phyloP scores from a whole-genome alignment of 2,888 invertebrate species.

The Ptilodon capucinus region DNA sequence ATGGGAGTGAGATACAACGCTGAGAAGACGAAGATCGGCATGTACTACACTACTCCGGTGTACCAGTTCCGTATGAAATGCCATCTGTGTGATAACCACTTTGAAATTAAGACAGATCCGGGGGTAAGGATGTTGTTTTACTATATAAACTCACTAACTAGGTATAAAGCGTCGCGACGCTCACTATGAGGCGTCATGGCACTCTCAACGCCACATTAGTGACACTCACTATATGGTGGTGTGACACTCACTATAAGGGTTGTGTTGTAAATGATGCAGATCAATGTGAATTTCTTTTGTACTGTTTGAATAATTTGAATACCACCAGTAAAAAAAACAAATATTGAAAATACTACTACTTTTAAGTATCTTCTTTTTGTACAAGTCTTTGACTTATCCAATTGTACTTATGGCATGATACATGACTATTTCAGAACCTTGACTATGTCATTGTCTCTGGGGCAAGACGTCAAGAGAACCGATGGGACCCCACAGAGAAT shows the following conservation, averaged over 20 bases:
- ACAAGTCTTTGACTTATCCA: not conserved
- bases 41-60: conserved; percentile 98
- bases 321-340: too few relatives aligned
- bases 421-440: conserved; percentile 87
- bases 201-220: too few relatives aligned
- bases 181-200: too few relatives aligned
- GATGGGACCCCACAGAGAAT: conserved; percentile 99
- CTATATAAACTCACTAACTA: too few relatives aligned
- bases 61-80: conserved; percentile 99
- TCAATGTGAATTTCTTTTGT: too few relatives aligned
- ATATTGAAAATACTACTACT: too few relatives aligned
- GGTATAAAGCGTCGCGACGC: too few relatives aligned
- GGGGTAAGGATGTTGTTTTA: conserved; percentile 87
- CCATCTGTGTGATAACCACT: conserved; percentile 98
- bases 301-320: too few relatives aligned
- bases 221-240: too few relatives aligned
- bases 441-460: conserved; percentile 98
- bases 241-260: too few relatives aligned
- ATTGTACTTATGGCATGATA: not conserved
- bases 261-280: too few relatives aligned
- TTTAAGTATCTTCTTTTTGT: not conserved
- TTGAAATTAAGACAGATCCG: conserved; percentile 99
- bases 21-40: conserved; percentile 96
- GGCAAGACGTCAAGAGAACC: conserved; percentile 97
- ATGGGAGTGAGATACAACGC: conserved; percentile 99